Evolutionary conservation across 2,888 invertebrate genomes (phyloP).

Genomic region (Papilio protenor): DNA sequence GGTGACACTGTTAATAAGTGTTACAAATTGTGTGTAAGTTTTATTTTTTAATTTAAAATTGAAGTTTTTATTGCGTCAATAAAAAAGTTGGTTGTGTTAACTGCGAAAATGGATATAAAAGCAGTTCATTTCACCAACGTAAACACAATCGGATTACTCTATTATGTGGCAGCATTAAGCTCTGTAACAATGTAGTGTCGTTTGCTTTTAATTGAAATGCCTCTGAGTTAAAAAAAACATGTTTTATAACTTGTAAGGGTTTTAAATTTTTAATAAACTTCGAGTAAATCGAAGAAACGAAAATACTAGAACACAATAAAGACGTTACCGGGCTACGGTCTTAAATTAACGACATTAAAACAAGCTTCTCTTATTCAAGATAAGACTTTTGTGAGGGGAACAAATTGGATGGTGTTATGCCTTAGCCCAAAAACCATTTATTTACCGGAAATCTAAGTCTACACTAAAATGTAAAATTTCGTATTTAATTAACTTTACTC

Average conservation of each 20-base stretch:
- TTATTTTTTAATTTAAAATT: slow-evolving; percentile 60
- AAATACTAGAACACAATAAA: slow-evolving; percentile 66
- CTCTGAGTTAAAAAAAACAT: background rate
- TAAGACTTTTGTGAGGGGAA: slow-evolving; percentile 75
- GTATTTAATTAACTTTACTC: background rate
- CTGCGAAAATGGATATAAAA: slow-evolving; percentile 61
- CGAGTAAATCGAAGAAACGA: slow-evolving; percentile 19
- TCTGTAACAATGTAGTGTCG: slow-evolving; percentile 60
- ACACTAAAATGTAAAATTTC: background rate
- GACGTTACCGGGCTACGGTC: slow-evolving; percentile 67
- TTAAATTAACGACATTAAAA: slow-evolving; percentile 79
- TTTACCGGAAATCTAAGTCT: background rate
- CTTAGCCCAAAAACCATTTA: slow-evolving; percentile 52
- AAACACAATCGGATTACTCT: slow-evolving; percentile 67
- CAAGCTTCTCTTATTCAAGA: slow-evolving; percentile 78
- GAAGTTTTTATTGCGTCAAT: slow-evolving; percentile 58
- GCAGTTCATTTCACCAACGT: slow-evolving; percentile 58
- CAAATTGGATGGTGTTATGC: slow-evolving; percentile 71
- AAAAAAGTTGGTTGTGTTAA: slow-evolving; percentile 57
- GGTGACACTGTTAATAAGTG: background rate
- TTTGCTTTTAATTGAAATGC: slow-evolving; percentile 53
- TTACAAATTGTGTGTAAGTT: slow-evolving; percentile 50
- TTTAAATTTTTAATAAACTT: background rate
- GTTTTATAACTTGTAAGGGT: background rate
- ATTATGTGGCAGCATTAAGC: slow-evolving; percentile 57